Conservation (phyloP, 2,113 vertebrate genomes). For the Notiomystis cincta region DNA sequence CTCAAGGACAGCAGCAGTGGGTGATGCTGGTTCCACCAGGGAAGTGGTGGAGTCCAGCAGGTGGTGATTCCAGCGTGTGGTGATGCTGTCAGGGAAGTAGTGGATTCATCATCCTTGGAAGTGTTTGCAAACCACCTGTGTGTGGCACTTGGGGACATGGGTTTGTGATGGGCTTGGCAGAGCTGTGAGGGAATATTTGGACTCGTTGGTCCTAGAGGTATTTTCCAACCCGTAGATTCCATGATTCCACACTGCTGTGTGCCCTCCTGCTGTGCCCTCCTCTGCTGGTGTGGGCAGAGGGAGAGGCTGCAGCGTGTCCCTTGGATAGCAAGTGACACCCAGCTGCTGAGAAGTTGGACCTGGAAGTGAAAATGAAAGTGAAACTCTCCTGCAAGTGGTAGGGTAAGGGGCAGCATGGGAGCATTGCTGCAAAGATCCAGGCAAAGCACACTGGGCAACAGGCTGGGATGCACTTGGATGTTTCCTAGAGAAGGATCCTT, state of each 20-base stretch:
- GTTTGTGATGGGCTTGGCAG: neutral
- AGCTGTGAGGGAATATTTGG: neutral
- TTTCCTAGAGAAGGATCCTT: neutral
- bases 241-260: no score
- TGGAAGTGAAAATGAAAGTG: slow-evolving; percentile 20
- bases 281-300: accelerated
- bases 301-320: neutral
- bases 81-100: neutral
- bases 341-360: neutral
- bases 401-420: neutral
- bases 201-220: neutral
- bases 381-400: neutral
- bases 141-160: neutral
- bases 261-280: no score
- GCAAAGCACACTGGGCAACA: neutral
- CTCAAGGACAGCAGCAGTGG: neutral
- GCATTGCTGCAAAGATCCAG: neutral
- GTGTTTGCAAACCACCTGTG: accelerated
- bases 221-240: neutral
- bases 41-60: neutral
- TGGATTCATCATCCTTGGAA: neutral
- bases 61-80: neutral
- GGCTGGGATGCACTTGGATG: neutral
- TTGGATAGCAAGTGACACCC: neutral
- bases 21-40: neutral